Base-by-base conservation (phyloP, 2,113 vertebrate species). In the Lutjanus erythropterus region DNA sequence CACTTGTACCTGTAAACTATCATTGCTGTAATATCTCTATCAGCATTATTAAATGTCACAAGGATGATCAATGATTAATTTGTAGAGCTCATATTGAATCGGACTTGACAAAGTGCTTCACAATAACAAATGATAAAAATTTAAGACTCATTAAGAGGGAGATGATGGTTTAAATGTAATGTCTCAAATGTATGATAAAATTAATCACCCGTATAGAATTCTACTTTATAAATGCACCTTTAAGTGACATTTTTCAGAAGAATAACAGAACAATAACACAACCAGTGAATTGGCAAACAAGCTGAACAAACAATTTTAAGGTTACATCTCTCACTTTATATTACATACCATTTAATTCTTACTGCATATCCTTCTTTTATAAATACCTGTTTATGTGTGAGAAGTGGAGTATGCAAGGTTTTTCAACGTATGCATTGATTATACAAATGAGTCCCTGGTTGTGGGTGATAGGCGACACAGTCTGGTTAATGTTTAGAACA, bases 401-500 rank as follows among this genome's bases (percentile, higher is more conserved):
- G 18, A 19, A 46, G 21, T 21, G 46, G 46, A 3, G 19, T 21
- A 21, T 21, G 2, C 18, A 9, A 8, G 46, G 46, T 21, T 47
- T 46, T 46, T 8, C 2, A 9, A 9, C 9, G 37, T 9, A 39
- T 39, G 1, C 41, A 39, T 39, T 42, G 12, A 21, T 47, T 47
- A 9, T 47, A 21, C 18, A 21, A 21, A n/a, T 23, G 21, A 7
- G 21, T 4, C 9, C 49, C 41, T 47, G 9, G 47, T 23, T 1
- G 9, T 27, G 41, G 44, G n/a, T 47, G 44, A 50, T 16, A 52
- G n/a, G 71, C 53, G 71, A 61, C 42, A 50, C 14, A 18, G 46
- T 50, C 23, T 50, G 37, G 44, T 23, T 61, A 41, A 62, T 33
- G 19, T 68, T 68, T n/a, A 70, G 18, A 37, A 25, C n/a, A 41